Evolutionary conservation across 2,113 vertebrate species (phyloP).

Genomic region (Gadus chalcogrammus): DNA sequence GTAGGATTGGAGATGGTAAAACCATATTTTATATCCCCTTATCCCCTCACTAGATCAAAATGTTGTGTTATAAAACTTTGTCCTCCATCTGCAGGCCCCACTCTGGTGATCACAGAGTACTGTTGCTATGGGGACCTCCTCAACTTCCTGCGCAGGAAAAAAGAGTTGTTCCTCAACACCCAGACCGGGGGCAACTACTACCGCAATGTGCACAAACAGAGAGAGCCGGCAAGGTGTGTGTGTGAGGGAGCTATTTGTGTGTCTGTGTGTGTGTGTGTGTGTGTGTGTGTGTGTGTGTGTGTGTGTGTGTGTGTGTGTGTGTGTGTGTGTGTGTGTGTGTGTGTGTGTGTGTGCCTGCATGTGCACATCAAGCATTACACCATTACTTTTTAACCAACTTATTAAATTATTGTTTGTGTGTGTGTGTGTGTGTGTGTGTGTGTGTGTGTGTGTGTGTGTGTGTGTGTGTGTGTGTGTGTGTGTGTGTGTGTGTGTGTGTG

Average conservation of each 20-base stretch:
- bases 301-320: conserved; percentile 12
- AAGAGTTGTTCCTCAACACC: conserved; percentile 88
- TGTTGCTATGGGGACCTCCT: conserved; percentile 99
- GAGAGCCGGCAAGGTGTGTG: conserved; percentile 53
- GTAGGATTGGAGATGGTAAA: too few species aligned
- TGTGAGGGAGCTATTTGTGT: conserved; percentile 10
- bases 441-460: conserved; percentile 26
- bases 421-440: conserved; percentile 27
- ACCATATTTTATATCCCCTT: too few species aligned
- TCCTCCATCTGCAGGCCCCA: conserved; percentile 79
- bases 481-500: conserved; percentile 19
- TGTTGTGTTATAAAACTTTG: conserved; percentile 22
- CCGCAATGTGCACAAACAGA: conserved; percentile 76
- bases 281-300: conserved; percentile 14
- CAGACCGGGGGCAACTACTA: conserved; percentile 85
- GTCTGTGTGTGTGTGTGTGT: not conserved
- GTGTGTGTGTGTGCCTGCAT: conserved; percentile 12
- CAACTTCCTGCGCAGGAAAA: conserved; percentile 94
- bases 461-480: conserved; percentile 27
- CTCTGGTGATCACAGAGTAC: conserved; percentile 96
- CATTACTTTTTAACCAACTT: too few species aligned
- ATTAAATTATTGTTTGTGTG: conserved; percentile 9
- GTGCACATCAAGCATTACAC: not conserved
- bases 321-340: conserved; percentile 21
- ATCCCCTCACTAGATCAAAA: too few species aligned